Conservation (phyloP, 1,140 invertebrate genomes). For the Bactericera cockerelli region DNA sequence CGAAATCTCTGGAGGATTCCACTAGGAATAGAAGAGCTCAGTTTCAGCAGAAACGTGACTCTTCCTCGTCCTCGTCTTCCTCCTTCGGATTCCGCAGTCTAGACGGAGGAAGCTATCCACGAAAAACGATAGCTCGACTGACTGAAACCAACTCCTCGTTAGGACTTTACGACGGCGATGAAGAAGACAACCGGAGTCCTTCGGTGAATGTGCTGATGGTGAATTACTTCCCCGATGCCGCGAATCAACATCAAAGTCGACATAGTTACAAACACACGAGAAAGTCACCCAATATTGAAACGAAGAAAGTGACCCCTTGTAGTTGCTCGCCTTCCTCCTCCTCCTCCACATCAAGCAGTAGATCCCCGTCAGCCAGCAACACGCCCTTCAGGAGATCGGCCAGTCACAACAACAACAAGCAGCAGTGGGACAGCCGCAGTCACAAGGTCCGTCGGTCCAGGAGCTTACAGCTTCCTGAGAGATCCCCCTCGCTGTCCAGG, state of each 20-base stretch:
- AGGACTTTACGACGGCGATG: constrained; percentile 36
- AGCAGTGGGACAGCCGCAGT: constrained; percentile 27
- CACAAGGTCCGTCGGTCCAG: constrained; percentile 35
- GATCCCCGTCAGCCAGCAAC: constrained; percentile 13
- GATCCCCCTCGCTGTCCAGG: neutral
- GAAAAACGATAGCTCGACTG: constrained; percentile 34
- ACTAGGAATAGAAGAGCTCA: constrained; percentile 32
- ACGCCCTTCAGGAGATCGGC: constrained; percentile 16
- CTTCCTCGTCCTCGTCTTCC: constrained; percentile 38
- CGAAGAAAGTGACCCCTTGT: constrained; percentile 24
- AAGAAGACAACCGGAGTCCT: constrained; percentile 32
- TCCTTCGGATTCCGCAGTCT: constrained; percentile 40
- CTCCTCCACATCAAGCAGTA: constrained; percentile 10
- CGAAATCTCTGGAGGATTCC: constrained; percentile 39
- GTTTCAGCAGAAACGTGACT: constrained; percentile 37
- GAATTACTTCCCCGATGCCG: constrained; percentile 4
- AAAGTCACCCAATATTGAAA: constrained; percentile 14
- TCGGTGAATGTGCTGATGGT: constrained; percentile 10
- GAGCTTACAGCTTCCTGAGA: constrained; percentile 25
- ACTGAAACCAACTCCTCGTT: constrained; percentile 40
- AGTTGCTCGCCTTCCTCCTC: neutral
- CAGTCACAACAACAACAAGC: constrained; percentile 14
- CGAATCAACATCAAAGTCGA: constrained; percentile 23
- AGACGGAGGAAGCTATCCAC: constrained; percentile 33
- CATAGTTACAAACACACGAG: constrained; percentile 26